Conservation (phyloP, 2,888 invertebrate species). For the Nomada flava region DNA sequence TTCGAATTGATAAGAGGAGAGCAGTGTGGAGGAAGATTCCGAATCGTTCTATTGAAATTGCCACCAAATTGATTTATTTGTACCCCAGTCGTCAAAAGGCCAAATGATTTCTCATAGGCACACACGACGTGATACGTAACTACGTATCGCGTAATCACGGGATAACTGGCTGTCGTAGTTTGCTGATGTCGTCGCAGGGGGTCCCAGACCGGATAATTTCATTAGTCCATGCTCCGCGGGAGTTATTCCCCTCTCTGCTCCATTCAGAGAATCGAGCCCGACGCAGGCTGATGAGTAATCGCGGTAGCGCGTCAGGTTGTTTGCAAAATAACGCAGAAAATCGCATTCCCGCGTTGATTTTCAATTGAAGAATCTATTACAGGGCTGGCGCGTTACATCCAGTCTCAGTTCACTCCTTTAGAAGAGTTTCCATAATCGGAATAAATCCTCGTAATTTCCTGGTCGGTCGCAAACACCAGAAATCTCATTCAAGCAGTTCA, state of each 20-base stretch:
- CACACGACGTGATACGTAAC: conserved; percentile 65
- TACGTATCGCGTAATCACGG: conserved; percentile 77
- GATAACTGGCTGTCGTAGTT: conserved; percentile 78
- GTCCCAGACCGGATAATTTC: conserved; percentile 82
- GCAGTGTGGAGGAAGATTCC: no score
- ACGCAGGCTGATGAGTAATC: conserved; percentile 66
- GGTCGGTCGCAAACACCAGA: no score
- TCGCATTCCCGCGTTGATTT: conserved; percentile 20
- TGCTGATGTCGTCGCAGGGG: conserved; percentile 77
- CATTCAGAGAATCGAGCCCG: conserved; percentile 62
- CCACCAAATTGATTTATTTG: conserved; percentile 15
- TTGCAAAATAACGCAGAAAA: conserved; percentile 59
- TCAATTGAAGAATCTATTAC: conserved; percentile 9
- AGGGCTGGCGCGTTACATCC: neutral
- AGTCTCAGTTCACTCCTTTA: neutral
- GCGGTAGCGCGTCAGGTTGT: conserved; percentile 61
- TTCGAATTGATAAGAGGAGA: neutral
- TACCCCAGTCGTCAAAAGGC: conserved; percentile 43
- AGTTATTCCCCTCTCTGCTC: conserved; percentile 62
- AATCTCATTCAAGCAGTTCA: no score
- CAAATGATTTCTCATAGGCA: conserved; percentile 45
- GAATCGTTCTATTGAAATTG: neutral
- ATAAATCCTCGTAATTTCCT: no score
- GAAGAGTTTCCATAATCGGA: neutral
- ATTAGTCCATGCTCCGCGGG: conserved; percentile 78